Base-by-base conservation (phyloP, 2,113 vertebrate species). In the Dipodomys spectabilis region DNA sequence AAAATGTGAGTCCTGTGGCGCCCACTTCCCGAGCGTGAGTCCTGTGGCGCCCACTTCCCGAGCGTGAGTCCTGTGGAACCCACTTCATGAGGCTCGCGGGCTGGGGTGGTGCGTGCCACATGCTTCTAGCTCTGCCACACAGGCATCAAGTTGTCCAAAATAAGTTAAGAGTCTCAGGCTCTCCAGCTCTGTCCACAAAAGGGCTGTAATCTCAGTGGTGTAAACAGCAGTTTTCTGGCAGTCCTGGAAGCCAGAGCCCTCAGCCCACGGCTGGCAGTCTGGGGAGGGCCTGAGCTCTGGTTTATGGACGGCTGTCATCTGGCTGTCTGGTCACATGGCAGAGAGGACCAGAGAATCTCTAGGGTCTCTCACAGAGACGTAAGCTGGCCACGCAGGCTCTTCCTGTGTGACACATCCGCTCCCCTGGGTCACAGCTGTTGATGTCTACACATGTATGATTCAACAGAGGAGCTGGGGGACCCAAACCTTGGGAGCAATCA, bases 151-250 rank as follows among this genome's bases (percentile, higher is more conserved):
- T 22, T 18, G 0, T 12, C 18, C 30, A 35, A 2, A n/a, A 53
- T 1, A 15, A 0, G 5, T 5, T 6, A 27, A 27, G 10, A 0
- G 1, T 25, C 23, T 32, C 0, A 0, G 7, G 35, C 25, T 0
- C 11, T 12, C 27, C 22, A 73, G 22, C 16, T 39, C 8, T 19
- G 10, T 11, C 57, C 64, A 64, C 57, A 11, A 18, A 83, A 16
- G 11, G 15, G 0, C 16, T 11, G 2, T 8, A 1, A 49, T 0
- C 22, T 4, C 53, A 28, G 72, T 27, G 71, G 57, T 20, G 11
- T 3, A 32, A 23, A 2, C 30, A 3, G 1, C 39, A 19, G 28
- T 19, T 23, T 22, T 49, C 28, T 22, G 23, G 23, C 27, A 44
- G 22, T 23, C 13, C 25, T 3, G 27, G 25, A 45, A 13, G 13